These are phyloP conservation scores for Poeciliopsis gracilis DNA, from an alignment of 2,797 vertebrate genomes.

Conservation along the genomic window DNA sequence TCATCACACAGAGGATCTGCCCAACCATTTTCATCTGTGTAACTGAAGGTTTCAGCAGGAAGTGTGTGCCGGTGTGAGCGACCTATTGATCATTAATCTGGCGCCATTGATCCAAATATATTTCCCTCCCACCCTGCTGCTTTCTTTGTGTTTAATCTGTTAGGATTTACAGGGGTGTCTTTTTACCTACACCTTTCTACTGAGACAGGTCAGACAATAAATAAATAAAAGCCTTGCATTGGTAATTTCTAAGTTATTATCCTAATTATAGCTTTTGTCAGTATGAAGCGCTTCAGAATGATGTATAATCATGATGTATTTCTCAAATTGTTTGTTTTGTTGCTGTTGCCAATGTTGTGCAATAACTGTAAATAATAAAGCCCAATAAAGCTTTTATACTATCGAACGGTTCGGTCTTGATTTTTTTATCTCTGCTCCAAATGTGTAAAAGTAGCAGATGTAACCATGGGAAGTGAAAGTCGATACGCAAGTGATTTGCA, in stretches of 20 bases:
- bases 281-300: not conserved
- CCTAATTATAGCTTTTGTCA: constrained; percentile 53
- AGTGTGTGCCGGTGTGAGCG: constrained; percentile 72
- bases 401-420: constrained; percentile 34
- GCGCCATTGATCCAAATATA: constrained; percentile 68
- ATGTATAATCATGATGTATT: not conserved
- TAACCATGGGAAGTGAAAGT: constrained; percentile 72
- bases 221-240: constrained; percentile 31
- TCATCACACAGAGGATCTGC: constrained; percentile 66
- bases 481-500: constrained; percentile 84
- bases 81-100: constrained; percentile 80
- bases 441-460: constrained; percentile 32
- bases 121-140: constrained; percentile 39
- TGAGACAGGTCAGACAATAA: constrained; percentile 61
- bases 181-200: constrained; percentile 42
- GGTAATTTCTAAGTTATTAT: constrained; percentile 48
- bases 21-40: constrained; percentile 77
- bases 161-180: constrained; percentile 46
- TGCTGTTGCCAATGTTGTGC: not conserved
- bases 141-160: constrained; percentile 41
- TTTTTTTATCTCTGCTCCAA: constrained; percentile 60
- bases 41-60: constrained; percentile 75
- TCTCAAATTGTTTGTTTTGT: not conserved
- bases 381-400: not conserved
- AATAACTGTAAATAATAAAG: not conserved